These are phyloP conservation scores for Rhombomys opimus DNA, from an alignment of 2,113 vertebrate genomes.

Conservation along the genomic window DNA sequence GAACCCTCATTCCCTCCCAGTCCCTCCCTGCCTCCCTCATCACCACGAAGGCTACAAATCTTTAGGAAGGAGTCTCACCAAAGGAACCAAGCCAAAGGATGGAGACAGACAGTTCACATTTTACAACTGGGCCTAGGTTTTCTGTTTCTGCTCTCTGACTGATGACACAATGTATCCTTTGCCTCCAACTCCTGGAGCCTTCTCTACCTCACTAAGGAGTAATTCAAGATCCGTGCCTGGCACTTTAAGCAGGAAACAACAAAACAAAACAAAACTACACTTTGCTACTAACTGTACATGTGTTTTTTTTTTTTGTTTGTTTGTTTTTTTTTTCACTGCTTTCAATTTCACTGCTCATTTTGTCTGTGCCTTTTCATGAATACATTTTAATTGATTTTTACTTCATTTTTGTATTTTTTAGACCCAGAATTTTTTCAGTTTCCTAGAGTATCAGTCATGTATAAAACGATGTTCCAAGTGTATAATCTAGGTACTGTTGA, in stretches of 20 bases:
- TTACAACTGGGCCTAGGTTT: not conserved
- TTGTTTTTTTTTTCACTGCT: not conserved
- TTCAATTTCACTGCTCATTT: not conserved
- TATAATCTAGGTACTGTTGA: not conserved
- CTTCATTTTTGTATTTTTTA: not conserved
- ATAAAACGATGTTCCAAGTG: not conserved
- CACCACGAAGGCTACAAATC: not conserved
- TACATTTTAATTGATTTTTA: not conserved
- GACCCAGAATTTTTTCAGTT: not conserved
- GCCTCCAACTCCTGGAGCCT: not conserved
- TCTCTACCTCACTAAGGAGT: not conserved
- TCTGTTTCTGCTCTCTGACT: not conserved
- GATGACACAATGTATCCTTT: not conserved
- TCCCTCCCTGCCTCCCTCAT: no score
- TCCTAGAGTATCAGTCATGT: not conserved
- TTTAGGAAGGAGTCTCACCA: not conserved
- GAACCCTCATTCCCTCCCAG: no score
- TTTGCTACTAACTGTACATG: not conserved
- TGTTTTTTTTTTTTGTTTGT: no score
- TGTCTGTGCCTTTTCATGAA: not conserved
- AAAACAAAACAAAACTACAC: not conserved
- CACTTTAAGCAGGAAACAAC: not conserved
- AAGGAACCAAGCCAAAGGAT: not conserved
- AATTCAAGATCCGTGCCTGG: not conserved
- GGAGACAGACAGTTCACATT: not conserved